These are phyloP conservation scores for Lordiphosa clarofinis DNA, from an alignment of 1,140 invertebrate species.

Conservation along the genomic window DNA sequence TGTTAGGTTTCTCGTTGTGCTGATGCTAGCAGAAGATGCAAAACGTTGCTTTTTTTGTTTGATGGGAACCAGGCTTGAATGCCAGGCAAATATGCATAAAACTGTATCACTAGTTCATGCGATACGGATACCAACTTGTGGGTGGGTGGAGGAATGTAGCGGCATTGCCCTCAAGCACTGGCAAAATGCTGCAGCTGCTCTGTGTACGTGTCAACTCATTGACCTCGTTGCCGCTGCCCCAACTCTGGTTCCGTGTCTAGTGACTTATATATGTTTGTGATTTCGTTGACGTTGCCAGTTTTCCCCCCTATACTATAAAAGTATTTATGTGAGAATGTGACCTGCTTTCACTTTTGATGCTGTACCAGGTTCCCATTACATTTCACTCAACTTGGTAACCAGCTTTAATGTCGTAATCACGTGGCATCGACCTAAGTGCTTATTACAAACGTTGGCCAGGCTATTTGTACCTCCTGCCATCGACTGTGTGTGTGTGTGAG, in stretches of 20 bases:
- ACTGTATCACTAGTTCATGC: conserved; percentile 32
- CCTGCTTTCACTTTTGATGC: conserved; percentile 20
- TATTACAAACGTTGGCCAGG: conserved; percentile 33
- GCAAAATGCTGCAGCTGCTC: conserved; percentile 22
- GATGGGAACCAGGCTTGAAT: conserved; percentile 27
- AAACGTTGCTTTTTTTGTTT: conserved; percentile 13
- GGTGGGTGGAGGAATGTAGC: background rate
- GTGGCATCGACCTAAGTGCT: conserved; percentile 44
- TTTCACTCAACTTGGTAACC: conserved; percentile 13
- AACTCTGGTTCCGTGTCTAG: conserved; percentile 15
- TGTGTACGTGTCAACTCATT: conserved; percentile 52
- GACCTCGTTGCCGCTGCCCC: conserved; percentile 43
- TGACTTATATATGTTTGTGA: conserved; percentile 29
- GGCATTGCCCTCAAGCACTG: conserved; percentile 35
- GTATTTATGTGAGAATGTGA: background rate
- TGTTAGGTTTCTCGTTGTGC: conserved; percentile 2
- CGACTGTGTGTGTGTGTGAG: conserved; percentile 17
- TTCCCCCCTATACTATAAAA: conserved; percentile 3
- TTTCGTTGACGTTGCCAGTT: conserved; percentile 31
- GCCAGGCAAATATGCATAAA: conserved; percentile 36
- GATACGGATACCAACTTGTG: conserved; percentile 4
- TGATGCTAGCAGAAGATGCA: no score
- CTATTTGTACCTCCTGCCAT: conserved; percentile 3
- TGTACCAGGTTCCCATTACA: conserved; percentile 4
- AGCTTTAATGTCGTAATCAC: conserved; percentile 49